Percentiles rank a stretch among this genome's conserved stretches.
Conservation (phyloP, 2,113 vertebrate genomes). For the Sciurus niger region DNA sequence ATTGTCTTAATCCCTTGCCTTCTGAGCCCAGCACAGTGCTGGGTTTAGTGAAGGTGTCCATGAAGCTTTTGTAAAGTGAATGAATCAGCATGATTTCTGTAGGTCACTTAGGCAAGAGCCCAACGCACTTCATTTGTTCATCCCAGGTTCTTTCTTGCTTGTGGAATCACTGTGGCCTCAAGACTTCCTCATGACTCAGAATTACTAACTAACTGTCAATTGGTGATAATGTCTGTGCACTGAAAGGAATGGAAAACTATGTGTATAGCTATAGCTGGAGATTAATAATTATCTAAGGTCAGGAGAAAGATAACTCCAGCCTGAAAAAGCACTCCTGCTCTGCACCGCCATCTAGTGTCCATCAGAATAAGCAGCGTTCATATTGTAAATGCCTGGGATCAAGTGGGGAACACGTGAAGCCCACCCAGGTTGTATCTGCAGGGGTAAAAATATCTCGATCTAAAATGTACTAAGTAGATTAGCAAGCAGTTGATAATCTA, state of each 20-base stretch:
- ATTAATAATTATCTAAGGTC: not conserved
- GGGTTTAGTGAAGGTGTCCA: not conserved
- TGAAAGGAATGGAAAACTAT: not conserved
- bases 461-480: not conserved
- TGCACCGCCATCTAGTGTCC: conserved; percentile 65
- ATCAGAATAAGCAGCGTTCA: fast-evolving
- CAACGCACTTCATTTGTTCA: not conserved
- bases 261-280: not conserved
- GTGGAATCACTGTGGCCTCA: not conserved
- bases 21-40: fast-evolving
- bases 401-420: not conserved
- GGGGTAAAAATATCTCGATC: not conserved
- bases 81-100: not conserved
- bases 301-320: not conserved
- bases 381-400: not conserved
- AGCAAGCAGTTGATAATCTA: not conserved
- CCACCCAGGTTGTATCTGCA: fast-evolving
- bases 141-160: not conserved
- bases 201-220: not conserved
- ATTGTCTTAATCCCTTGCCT: no score
- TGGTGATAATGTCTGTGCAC: not conserved
- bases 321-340: not conserved
- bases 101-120: no score
- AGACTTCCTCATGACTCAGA: not conserved
- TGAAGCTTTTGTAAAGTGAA: not conserved